These are phyloP conservation scores for Ericerus pela DNA, from an alignment of 1,140 invertebrate species.

Conservation along the genomic window DNA sequence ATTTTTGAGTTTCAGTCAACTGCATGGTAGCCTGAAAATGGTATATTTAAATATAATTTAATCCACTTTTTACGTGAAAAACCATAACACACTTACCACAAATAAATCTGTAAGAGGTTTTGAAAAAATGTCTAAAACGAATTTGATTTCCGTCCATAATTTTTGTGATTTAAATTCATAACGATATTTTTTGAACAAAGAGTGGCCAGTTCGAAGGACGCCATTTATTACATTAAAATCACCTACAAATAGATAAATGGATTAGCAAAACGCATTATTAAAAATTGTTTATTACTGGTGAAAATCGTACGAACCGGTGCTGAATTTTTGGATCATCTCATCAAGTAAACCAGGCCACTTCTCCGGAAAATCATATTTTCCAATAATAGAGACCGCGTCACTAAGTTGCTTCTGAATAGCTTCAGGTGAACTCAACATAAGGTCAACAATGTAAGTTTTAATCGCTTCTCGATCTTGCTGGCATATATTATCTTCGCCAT, in stretches of 20 bases:
- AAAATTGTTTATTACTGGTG: not conserved
- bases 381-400: slow-evolving; percentile 90
- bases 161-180: slow-evolving; percentile 89
- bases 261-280: not conserved
- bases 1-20: slow-evolving; percentile 56
- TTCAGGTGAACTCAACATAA: slow-evolving; percentile 85
- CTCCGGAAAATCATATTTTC: slow-evolving; percentile 81
- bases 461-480: slow-evolving; percentile 58
- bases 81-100: slow-evolving; percentile 41
- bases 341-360: slow-evolving; percentile 83
- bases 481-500: slow-evolving; percentile 63
- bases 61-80: slow-evolving; percentile 7
- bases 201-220: slow-evolving; percentile 84
- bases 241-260: slow-evolving; percentile 34
- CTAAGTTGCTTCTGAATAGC: slow-evolving; percentile 86
- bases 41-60: slow-evolving; percentile 4
- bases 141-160: slow-evolving; percentile 93
- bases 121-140: slow-evolving; percentile 85
- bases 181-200: slow-evolving; percentile 87
- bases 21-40: slow-evolving; percentile 62
- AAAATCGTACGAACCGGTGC: slow-evolving; percentile 21
- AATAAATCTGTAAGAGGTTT: slow-evolving; percentile 84
- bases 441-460: slow-evolving; percentile 71
- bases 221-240: slow-evolving; percentile 94
- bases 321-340: slow-evolving; percentile 85